Evolutionary conservation across 2,797 vertebrate genomes (phyloP).

Genomic region (Mionectes olivaceus): DNA sequence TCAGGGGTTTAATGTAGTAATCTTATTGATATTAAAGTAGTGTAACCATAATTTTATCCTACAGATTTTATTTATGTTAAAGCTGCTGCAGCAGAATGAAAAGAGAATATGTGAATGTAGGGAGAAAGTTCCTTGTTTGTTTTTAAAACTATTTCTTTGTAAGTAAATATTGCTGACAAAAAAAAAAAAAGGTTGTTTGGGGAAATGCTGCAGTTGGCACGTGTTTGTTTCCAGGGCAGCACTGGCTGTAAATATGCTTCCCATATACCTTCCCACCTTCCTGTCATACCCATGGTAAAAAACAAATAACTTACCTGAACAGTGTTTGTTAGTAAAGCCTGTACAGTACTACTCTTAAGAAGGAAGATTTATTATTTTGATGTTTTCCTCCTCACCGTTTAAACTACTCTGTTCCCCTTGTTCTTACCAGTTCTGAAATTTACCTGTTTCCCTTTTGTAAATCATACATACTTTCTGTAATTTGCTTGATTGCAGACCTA

Average conservation of each 20-base stretch:
- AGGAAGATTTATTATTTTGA: neutral
- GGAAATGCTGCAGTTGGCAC: neutral
- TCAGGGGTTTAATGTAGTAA: rapidly evolving
- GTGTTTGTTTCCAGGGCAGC: neutral
- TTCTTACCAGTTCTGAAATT: neutral
- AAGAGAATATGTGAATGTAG: neutral
- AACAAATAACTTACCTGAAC: neutral
- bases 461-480: neutral
- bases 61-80: neutral
- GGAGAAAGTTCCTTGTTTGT: neutral
- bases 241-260: neutral
- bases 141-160: neutral
- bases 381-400: neutral
- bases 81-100: neutral
- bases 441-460: neutral
- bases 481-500: neutral
- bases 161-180: neutral
- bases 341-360: neutral
- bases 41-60: neutral
- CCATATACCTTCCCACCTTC: neutral
- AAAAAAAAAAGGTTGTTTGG: neutral
- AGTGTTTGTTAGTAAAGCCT: neutral
- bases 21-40: neutral
- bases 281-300: neutral
- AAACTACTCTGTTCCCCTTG: neutral